Conservation (phyloP, 2,888 invertebrate species). For the Trypoxylon attenuatum region DNA sequence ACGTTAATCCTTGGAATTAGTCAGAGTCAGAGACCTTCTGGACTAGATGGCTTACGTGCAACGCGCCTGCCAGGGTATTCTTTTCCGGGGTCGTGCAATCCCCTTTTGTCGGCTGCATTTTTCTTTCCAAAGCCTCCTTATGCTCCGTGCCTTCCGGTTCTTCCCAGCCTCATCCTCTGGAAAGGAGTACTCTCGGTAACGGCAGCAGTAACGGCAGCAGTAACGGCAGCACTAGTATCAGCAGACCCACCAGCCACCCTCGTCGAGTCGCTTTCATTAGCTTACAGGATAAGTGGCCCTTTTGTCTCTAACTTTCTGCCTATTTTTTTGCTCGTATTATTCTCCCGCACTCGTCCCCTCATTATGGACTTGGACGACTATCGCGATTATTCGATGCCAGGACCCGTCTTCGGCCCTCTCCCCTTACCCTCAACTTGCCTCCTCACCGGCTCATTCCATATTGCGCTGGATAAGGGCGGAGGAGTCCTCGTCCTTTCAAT, state of each 20-base stretch:
- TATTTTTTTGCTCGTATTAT: background rate
- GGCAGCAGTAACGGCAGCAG: background rate
- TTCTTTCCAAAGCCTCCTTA: background rate
- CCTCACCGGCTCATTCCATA: background rate
- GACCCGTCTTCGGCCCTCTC: background rate
- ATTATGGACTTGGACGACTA: background rate
- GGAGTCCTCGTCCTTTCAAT: constrained; percentile 12
- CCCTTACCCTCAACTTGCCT: background rate
- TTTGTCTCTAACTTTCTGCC: background rate
- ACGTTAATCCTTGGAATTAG: constrained; percentile 40
- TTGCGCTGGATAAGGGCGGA: no score
- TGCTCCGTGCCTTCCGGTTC: background rate
- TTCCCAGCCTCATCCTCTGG: background rate
- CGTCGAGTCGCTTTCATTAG: constrained; percentile 5
- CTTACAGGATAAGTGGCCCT: background rate
- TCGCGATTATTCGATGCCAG: background rate
- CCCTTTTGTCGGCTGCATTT: background rate
- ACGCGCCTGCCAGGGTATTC: background rate
- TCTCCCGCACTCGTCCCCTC: background rate
- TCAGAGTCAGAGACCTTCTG: constrained; percentile 17
- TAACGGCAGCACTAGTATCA: background rate
- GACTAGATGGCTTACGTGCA: constrained; percentile 2
- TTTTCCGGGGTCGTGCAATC: background rate
- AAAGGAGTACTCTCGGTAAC: background rate
- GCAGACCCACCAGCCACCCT: background rate